phyloP scores from a whole-genome alignment of 2,888 invertebrate genomes.

The Sinodicranocentrus sp. region DNA sequence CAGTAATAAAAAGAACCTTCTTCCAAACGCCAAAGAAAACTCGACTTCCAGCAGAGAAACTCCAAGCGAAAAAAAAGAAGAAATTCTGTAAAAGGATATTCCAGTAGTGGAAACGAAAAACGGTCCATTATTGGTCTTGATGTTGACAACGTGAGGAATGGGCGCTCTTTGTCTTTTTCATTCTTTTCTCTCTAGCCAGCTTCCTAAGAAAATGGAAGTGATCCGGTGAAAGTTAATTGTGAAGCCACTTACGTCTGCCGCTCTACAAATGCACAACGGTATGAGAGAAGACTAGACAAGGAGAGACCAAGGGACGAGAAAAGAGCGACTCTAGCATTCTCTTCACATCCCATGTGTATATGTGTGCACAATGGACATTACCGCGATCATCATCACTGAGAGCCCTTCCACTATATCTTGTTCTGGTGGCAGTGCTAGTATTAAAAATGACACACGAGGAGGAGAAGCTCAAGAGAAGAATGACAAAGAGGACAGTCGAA shows the following conservation, averaged over 20 bases:
- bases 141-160: slow-evolving; percentile 67
- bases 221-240: slow-evolving; percentile 69
- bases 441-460: slow-evolving; percentile 65
- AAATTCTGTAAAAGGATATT: slow-evolving; percentile 36
- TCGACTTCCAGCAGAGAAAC: neutral
- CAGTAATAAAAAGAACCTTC: too few relatives aligned
- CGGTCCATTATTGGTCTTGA: slow-evolving; percentile 68
- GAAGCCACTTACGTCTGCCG: slow-evolving; percentile 59
- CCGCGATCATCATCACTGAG: slow-evolving; percentile 62
- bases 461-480: slow-evolving; percentile 60
- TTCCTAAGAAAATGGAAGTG: slow-evolving; percentile 63
- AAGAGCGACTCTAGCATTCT: slow-evolving; percentile 32
- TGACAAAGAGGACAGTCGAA: slow-evolving; percentile 66
- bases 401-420: slow-evolving; percentile 53
- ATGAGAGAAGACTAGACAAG: slow-evolving; percentile 4
- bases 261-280: slow-evolving; percentile 32
- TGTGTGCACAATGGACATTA: slow-evolving; percentile 63
- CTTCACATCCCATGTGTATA: slow-evolving; percentile 51
- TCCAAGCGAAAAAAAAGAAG: slow-evolving; percentile 10
- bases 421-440: slow-evolving; percentile 49
- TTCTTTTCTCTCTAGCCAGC: slow-evolving; percentile 44
- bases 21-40: too few relatives aligned
- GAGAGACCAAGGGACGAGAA: neutral
- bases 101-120: slow-evolving; percentile 39
- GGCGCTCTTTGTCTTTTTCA: slow-evolving; percentile 67